These are phyloP conservation scores for Himalopsyche japonica DNA, from an alignment of 2,888 invertebrate species.

Conservation along the genomic window DNA sequence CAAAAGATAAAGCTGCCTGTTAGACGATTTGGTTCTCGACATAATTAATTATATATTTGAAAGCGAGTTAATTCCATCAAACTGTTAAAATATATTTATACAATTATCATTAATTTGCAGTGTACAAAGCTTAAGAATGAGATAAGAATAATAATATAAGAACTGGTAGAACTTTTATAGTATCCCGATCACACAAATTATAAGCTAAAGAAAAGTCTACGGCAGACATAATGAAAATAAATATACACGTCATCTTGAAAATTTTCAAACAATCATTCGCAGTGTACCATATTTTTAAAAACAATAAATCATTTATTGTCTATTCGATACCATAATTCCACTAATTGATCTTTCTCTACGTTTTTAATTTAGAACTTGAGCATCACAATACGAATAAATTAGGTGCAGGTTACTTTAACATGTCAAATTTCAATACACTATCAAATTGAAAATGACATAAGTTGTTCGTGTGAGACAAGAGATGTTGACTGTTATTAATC, in stretches of 20 bases:
- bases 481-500: too few species aligned
- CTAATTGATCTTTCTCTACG: not conserved
- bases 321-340: not conserved
- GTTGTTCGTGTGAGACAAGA: too few species aligned
- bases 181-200: not conserved
- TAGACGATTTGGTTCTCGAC: not conserved
- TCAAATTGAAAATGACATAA: too few species aligned
- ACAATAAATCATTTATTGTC: not conserved
- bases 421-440: too few species aligned
- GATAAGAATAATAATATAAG: not conserved
- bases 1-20: not conserved
- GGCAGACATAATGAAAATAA: not conserved
- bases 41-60: not conserved
- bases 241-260: not conserved
- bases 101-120: not conserved
- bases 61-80: not conserved
- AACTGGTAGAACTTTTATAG: not conserved
- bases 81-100: not conserved
- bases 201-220: not conserved
- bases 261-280: not conserved
- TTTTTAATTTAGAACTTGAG: not conserved
- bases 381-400: not conserved
- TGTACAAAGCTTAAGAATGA: not conserved
- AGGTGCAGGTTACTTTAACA: not conserved
- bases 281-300: not conserved